Base-by-base conservation (phyloP, 2,797 vertebrate genomes). In the Lycodopsis pacificus region DNA sequence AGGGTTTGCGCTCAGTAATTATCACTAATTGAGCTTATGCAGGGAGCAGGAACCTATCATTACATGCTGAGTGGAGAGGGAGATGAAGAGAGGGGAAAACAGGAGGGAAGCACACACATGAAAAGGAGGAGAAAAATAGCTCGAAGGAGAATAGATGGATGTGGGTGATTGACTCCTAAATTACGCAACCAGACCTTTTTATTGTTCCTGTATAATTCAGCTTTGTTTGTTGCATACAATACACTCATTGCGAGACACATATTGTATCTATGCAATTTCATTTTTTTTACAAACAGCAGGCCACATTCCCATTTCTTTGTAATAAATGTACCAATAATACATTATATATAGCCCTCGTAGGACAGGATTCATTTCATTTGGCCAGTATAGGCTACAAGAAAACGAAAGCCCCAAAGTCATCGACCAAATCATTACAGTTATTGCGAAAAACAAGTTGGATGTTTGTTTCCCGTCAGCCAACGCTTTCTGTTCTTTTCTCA, bases 11-110 rank as follows among this genome's bases (percentile, higher is more conserved):
- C 89, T 85, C 84, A 82, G 86, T 91, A 90, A 92, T 95, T 92
- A 92, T 76, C 92, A 83, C 81, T 92, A 92, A 94, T 91, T 91
- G 87, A 91, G 88, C 89, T 92, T 89, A 86, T 79, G 76, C 87
- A 86, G 73, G 86, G 71, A 86, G 58, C 67, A 83, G 76, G 66
- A 89, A 82, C 75, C 86, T 85, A 74, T 93, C 76, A 93, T 93
- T 93, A 91, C 74, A 85, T 27, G 68, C 77, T 65, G 79, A 84
- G 82, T 78, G 42, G 76, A 67, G 64, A 59, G 42, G 34, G 57
- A 49, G 59, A 71, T 48, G 34, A 46, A 73, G 76, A 72, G 61
- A 15, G 34, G 30, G 64, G 79, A 34, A 61, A 58, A 69, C 63
- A 70, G 40, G 27, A 44, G 68, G 30, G 38, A 25, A 49, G 40